Conservation (phyloP, 1,140 invertebrate genomes). For the Papilio machaon region DNA sequence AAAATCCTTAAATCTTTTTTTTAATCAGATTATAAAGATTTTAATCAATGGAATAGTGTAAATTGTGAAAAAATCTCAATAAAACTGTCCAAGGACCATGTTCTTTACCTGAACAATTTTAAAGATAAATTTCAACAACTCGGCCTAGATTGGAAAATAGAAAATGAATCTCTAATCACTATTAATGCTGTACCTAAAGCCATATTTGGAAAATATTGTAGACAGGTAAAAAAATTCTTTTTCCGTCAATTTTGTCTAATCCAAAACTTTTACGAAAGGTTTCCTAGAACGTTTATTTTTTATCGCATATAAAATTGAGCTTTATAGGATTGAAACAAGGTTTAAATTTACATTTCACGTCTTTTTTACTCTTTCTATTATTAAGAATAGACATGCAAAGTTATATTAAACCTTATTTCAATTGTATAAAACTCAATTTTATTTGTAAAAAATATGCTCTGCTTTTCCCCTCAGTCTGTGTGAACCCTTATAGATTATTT, state of each 20-base stretch:
- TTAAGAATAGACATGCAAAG: no score
- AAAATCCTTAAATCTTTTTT: constrained; percentile 29
- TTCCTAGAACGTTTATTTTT: no score
- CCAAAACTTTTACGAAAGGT: no score
- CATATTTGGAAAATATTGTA: constrained; percentile 66
- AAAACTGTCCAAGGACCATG: constrained; percentile 58
- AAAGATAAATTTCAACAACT: constrained; percentile 65
- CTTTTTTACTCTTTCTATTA: no score
- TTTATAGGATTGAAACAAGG: no score
- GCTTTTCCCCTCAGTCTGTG: no score
- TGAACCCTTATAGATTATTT: background rate
- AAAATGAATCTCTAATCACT: constrained; percentile 50
- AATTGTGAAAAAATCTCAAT: constrained; percentile 54
- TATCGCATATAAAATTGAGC: no score
- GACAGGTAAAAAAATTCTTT: constrained; percentile 56
- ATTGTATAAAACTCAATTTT: no score
- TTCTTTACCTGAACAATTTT: constrained; percentile 66
- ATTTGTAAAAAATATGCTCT: no score
- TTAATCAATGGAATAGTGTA: constrained; percentile 58
- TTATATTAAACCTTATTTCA: no score
- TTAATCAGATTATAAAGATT: constrained; percentile 61
- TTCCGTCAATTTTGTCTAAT: background rate
- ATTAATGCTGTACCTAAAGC: constrained; percentile 66
- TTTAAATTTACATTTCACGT: no score
- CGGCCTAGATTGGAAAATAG: constrained; percentile 63